Conservation (phyloP, 2,113 vertebrate genomes). For the Coregonus clupeaformis region DNA sequence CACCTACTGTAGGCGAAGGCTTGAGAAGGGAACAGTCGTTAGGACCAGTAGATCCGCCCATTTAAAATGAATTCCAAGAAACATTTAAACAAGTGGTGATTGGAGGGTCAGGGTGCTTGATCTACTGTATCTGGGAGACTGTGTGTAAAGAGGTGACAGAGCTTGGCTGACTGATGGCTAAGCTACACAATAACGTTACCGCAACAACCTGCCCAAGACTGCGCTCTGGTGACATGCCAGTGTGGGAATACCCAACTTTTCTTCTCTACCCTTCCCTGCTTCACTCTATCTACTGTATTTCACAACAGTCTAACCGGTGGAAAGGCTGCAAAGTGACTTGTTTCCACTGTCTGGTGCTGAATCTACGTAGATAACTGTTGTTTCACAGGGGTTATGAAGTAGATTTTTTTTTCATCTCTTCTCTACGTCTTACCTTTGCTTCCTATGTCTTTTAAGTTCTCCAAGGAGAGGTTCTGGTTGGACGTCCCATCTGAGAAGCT, state of each 20-base stretch:
- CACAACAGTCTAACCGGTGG: not conserved
- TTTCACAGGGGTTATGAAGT: not conserved
- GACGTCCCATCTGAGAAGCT: conserved; percentile 84
- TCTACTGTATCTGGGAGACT: conserved; percentile 51
- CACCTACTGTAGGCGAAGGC: conserved; percentile 4
- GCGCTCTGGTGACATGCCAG: conserved; percentile 31
- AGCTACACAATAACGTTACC: conserved; percentile 53
- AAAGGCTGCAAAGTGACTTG: not conserved
- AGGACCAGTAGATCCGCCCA: not conserved
- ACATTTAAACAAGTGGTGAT: not conserved
- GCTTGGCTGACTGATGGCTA: conserved; percentile 49
- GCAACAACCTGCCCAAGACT: conserved; percentile 47
- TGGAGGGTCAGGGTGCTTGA: conserved; percentile 16
- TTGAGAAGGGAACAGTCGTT: conserved; percentile 17
- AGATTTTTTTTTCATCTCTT: conserved; percentile 1
- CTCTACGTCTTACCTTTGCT: not conserved
- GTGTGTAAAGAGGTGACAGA: conserved; percentile 45
- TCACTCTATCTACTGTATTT: not conserved
- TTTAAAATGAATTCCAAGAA: conserved; percentile 44
- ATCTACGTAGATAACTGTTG: not conserved
- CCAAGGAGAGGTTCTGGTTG: conserved; percentile 88
- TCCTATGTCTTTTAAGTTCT: conserved; percentile 79
- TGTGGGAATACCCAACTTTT: conserved; percentile 47
- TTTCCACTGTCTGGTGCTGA: not conserved
- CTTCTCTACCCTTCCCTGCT: not conserved